Evolutionary conservation across 2,888 invertebrate genomes (phyloP), one percentile per base, ranked within the genome.

Genomic region (Calliphora vomitoria): DNA sequence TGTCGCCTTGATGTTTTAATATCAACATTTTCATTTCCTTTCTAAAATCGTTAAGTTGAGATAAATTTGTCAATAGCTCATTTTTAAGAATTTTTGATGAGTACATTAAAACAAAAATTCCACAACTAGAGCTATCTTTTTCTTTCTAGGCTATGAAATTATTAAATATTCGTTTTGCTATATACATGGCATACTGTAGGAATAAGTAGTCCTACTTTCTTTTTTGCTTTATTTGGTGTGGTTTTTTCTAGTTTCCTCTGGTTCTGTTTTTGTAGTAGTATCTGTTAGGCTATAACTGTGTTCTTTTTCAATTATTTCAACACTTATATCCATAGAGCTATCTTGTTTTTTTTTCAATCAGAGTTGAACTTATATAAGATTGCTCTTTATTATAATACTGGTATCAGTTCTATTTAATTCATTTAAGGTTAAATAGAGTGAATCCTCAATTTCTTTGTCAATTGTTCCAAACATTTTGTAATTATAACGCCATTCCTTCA

Each of bases 101-200:
- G 31, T 74, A 74, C 60, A 74, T 60, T 44, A 58, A 58, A 13
- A 74, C 74, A 74, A 58, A 74, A 44, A 60, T 38, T 60, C 60
- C 74, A 60, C 74, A 64, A 18, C n/a, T n/a, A 11, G 4, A 18
- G 13, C 44, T 41, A 41, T 60, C 44, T 15, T 60, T 58, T n/a
- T n/a, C n/a, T n/a, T n/a, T n/a, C n/a, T n/a, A 41, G 25, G 25
- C 25, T 25, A 25, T 25, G 25, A 25, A 25, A 25, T 25, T 25
- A 25, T 25, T 25, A 25, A 25, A 25, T 25, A 25, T 25, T 25
- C 25, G 25, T 25, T 25, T 25, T 25, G 1, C 25, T n/a, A n/a
- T n/a, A n/a, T n/a, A 25, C 25, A 25, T 41, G 68, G 68, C 68
- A 68, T 44, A 25, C 68, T 35, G 11, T 55, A 53, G 15, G 8